Conservation (phyloP, 1,140 invertebrate genomes). For the Achatina immaculata region DNA sequence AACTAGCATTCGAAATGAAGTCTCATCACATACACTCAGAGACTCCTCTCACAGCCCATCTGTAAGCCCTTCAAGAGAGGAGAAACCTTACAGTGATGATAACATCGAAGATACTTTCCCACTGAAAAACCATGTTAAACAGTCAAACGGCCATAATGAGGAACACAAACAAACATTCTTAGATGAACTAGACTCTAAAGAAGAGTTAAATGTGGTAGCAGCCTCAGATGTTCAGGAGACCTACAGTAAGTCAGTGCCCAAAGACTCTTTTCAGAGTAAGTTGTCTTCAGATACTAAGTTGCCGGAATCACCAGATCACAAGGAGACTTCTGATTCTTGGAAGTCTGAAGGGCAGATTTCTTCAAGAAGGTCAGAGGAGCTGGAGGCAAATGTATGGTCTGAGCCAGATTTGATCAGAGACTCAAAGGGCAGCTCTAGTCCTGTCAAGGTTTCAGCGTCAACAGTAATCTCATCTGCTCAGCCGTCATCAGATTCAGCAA, state of each 20-base stretch:
- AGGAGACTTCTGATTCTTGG: not conserved
- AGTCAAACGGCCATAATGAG: conserved; percentile 56
- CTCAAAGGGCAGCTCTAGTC: conserved; percentile 1
- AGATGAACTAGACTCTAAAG: conserved; percentile 67
- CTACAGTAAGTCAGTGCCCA: conserved; percentile 90
- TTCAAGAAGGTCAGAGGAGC: conserved; percentile 12
- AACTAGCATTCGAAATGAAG: conserved; percentile 92
- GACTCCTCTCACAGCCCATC: conserved; percentile 35
- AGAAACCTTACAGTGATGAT: conserved; percentile 34
- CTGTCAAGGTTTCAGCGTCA: not conserved
- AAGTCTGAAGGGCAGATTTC: not conserved
- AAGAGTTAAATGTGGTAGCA: conserved; percentile 53
- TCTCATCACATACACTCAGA: conserved; percentile 75
- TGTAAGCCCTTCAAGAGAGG: conserved; percentile 28
- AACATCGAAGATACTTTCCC: conserved; percentile 80
- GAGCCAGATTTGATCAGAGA: conserved; percentile 26
- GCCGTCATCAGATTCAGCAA: not conserved
- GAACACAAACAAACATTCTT: conserved; percentile 72
- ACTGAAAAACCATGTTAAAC: conserved; percentile 83
- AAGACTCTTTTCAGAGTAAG: conserved; percentile 66
- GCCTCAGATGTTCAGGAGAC: conserved; percentile 81
- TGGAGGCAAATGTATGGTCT: not conserved
- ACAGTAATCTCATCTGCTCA: not conserved
- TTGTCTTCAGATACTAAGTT: not conserved
- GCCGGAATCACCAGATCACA: not conserved